phyloP scores from a whole-genome alignment of 2,888 invertebrate species.

The Clusia tigrina region DNA sequence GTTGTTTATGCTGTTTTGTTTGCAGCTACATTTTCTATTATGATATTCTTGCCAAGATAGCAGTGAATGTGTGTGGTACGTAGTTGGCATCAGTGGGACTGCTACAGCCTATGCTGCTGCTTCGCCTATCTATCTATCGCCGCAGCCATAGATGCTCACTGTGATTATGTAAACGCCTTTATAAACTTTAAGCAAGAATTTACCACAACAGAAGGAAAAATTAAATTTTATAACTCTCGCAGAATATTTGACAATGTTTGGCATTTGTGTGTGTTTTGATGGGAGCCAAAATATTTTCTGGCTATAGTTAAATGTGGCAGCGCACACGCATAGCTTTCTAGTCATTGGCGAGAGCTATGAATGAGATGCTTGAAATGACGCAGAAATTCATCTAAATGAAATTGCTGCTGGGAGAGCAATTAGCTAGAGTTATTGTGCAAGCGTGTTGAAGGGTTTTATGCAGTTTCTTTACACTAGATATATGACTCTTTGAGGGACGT shows the following conservation, averaged over 20 bases:
- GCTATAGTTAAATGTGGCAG: background rate
- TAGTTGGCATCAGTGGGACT: background rate
- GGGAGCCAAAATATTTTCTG: background rate
- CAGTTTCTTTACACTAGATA: too few species aligned
- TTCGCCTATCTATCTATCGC: slow-evolving; percentile 8
- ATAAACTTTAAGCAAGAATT: background rate
- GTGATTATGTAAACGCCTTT: background rate
- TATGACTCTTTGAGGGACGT: too few species aligned
- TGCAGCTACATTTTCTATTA: slow-evolving; percentile 2
- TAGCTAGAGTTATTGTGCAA: slow-evolving; percentile 57
- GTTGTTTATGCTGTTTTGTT: background rate
- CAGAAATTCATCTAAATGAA: slow-evolving; percentile 53
- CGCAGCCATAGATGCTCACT: background rate
- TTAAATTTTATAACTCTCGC: background rate
- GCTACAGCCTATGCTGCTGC: slow-evolving; percentile 15
- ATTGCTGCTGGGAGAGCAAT: slow-evolving; percentile 57
- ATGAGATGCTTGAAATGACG: background rate
- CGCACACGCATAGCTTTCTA: background rate
- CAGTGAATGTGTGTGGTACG: background rate
- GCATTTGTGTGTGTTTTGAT: background rate
- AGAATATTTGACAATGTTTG: background rate
- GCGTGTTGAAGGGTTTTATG: slow-evolving; percentile 40
- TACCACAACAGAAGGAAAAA: background rate
- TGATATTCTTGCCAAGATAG: slow-evolving; percentile 7
- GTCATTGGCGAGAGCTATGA: background rate